These are phyloP conservation scores for Caenorhabditis sinica DNA, from an alignment of 2,888 invertebrate species.

Conservation along the genomic window DNA sequence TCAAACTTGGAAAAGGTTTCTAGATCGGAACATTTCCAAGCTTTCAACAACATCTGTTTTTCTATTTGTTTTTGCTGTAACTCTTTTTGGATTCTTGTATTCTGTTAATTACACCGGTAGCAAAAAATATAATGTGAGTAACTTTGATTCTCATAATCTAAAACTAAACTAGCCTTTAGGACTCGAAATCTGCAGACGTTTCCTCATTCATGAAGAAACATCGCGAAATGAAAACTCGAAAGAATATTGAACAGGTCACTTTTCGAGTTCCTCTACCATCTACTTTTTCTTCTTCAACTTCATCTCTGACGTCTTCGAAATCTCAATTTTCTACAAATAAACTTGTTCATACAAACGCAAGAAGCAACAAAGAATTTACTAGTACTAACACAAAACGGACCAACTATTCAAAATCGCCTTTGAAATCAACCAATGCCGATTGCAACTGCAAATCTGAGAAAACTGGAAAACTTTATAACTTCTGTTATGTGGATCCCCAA, in stretches of 20 bases:
- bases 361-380: too few species aligned
- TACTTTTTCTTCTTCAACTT: too few species aligned
- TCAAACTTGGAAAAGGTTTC: not conserved
- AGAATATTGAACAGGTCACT: not conserved
- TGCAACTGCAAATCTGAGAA: conserved; percentile 37
- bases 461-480: conserved; percentile 22
- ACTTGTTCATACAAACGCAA: too few species aligned
- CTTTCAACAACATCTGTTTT: not conserved
- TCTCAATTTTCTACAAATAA: too few species aligned
- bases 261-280: not conserved
- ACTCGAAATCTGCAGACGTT: too few species aligned
- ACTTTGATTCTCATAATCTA: not conserved
- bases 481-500: conserved; percentile 53
- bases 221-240: too few species aligned
- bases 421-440: not conserved
- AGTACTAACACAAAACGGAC: too few species aligned
- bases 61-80: not conserved
- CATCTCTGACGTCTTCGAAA: too few species aligned
- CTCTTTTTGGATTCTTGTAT: not conserved
- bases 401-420: not conserved
- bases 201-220: too few species aligned
- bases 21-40: not conserved
- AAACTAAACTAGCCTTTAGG: too few species aligned
- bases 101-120: not conserved
- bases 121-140: not conserved